Percentiles rank a stretch among this genome's conserved stretches.
phyloP scores from a whole-genome alignment of 2,888 invertebrate species.

The Eretmocerus hayati region DNA sequence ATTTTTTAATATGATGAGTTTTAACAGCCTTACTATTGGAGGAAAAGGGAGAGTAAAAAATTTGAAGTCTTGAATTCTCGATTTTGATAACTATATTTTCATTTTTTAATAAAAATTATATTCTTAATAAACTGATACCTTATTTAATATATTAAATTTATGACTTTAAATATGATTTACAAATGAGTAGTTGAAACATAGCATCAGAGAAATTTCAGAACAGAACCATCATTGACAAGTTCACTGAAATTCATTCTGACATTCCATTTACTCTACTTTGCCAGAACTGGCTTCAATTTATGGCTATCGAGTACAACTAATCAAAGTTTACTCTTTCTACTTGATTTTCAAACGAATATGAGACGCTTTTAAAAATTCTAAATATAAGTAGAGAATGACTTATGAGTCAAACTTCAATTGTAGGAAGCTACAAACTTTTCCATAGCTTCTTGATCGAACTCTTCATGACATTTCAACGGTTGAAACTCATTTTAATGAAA shows the following conservation, averaged over 20 bases:
- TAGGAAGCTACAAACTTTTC: constrained; percentile 6
- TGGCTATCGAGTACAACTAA: constrained; percentile 13
- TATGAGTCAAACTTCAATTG: constrained; percentile 11
- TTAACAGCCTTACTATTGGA: too few species aligned
- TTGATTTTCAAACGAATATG: background rate
- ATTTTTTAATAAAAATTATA: constrained; percentile 42
- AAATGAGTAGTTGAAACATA: constrained; percentile 19
- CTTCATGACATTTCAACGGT: too few species aligned
- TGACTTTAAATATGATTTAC: constrained; percentile 22
- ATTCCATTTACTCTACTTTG: constrained; percentile 8
- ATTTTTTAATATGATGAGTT: too few species aligned
- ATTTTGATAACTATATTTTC: constrained; percentile 33
- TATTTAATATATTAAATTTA: constrained; percentile 25
- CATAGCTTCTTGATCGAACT: too few species aligned
- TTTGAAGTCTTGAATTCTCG: too few species aligned
- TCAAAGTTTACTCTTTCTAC: constrained; percentile 3
- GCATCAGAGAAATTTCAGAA: constrained; percentile 15
- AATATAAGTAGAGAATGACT: constrained; percentile 6
- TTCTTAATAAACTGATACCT: constrained; percentile 36
- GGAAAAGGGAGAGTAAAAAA: too few species aligned
- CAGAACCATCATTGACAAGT: constrained; percentile 10
- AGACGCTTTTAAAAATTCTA: constrained; percentile 7
- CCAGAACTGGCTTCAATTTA: constrained; percentile 20
- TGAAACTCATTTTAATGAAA: too few species aligned
- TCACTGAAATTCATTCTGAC: too few species aligned